phyloP scores from a whole-genome alignment of 2,113 vertebrate genomes.

The Plotosus lineatus region DNA sequence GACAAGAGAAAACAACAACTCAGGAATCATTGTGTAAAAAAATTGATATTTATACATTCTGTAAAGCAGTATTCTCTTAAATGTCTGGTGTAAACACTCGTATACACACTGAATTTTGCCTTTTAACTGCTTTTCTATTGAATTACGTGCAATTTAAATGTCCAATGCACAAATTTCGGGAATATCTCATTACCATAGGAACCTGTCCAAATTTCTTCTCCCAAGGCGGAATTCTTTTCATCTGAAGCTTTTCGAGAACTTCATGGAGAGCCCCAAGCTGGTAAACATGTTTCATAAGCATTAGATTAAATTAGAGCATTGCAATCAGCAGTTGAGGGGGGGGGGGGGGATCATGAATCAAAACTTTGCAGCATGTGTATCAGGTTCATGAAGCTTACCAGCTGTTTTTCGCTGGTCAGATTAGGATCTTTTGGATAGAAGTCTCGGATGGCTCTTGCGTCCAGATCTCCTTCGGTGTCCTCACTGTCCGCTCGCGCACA shows the following conservation, averaged over 20 bases:
- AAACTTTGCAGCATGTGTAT: background rate
- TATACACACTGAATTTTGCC: background rate
- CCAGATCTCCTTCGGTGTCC: slow-evolving; percentile 66
- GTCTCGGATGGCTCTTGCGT: slow-evolving; percentile 68
- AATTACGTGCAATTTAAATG: background rate
- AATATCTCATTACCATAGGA: slow-evolving; percentile 60
- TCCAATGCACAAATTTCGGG: background rate
- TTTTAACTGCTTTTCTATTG: background rate
- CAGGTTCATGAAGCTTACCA: slow-evolving; percentile 60
- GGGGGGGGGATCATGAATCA: no score
- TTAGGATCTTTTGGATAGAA: slow-evolving; percentile 68
- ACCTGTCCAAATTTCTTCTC: slow-evolving; percentile 69
- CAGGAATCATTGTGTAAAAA: background rate
- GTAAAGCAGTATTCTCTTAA: no score
- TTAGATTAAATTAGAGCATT: background rate
- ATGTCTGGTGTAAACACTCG: background rate
- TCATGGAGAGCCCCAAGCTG: slow-evolving; percentile 64
- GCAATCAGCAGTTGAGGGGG: background rate
- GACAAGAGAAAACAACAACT: background rate
- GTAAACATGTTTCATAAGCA: background rate
- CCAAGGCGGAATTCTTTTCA: slow-evolving; percentile 60
- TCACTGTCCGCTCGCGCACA: slow-evolving; percentile 53
- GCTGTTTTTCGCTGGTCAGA: slow-evolving; percentile 69
- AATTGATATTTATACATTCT: no score
- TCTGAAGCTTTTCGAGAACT: slow-evolving; percentile 68